These are phyloP conservation scores for Rhagoletis zephyria DNA, from an alignment of 1,140 invertebrate genomes.

Conservation along the genomic window DNA sequence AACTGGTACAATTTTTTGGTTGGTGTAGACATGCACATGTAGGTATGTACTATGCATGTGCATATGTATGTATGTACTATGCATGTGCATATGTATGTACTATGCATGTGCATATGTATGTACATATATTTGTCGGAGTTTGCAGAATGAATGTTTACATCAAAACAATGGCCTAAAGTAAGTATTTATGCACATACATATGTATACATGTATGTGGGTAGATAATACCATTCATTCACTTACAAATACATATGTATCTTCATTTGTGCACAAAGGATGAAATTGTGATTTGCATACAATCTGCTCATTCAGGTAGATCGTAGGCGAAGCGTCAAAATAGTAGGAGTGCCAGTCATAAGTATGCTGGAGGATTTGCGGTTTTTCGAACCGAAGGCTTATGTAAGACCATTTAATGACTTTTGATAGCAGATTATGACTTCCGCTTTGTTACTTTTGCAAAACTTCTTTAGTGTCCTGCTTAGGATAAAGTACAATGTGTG, in stretches of 20 bases:
- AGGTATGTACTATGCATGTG: no score
- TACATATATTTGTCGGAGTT: neutral
- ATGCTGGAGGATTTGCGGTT: conserved; percentile 30
- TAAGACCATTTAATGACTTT: conserved; percentile 28
- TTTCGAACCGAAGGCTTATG: neutral
- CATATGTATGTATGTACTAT: no score
- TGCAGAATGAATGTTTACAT: no score
- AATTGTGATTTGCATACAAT: conserved; percentile 8
- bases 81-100: no score
- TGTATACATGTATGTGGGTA: neutral
- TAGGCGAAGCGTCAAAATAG: neutral
- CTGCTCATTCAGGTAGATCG: neutral
- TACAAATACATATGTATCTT: neutral
- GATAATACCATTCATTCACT: no score
- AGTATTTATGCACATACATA: neutral
- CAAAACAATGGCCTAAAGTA: no score
- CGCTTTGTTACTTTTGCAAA: conserved; percentile 12
- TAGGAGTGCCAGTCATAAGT: conserved; percentile 23
- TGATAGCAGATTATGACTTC: conserved; percentile 26
- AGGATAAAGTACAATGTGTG: neutral
- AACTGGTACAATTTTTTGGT: no score
- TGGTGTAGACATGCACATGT: no score
- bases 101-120: neutral
- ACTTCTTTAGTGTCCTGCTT: neutral
- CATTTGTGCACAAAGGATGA: conserved; percentile 22